Conservation (phyloP, 2,797 vertebrate species). For the Phoeniculus purpureus region DNA sequence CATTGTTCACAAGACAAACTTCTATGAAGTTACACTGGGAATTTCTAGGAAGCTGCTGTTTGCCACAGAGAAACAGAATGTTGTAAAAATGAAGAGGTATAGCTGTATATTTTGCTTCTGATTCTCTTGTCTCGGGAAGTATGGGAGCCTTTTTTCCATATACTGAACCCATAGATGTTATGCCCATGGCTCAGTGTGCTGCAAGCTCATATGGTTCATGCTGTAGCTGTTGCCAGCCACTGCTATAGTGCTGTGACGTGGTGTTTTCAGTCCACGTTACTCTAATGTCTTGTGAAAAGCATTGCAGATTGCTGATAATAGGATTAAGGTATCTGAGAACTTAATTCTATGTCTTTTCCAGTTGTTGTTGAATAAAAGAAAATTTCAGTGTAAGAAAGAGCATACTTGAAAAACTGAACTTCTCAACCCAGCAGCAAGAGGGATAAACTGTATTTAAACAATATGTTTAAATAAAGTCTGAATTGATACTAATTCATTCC, state of each 20-base stretch:
- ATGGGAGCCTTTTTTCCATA: not conserved
- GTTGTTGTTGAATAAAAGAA: slow-evolving; percentile 30
- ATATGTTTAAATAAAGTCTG: slow-evolving; percentile 65
- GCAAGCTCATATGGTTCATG: not conserved
- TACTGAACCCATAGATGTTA: not conserved
- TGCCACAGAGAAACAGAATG: not conserved
- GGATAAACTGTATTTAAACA: slow-evolving; percentile 72
- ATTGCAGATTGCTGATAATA: not conserved
- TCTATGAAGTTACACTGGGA: not conserved
- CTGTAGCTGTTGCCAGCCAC: not conserved
- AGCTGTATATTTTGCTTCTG: not conserved
- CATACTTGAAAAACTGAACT: slow-evolving; percentile 53
- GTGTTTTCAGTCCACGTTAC: not conserved
- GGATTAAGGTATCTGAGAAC: slow-evolving; percentile 7
- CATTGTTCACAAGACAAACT: not conserved
- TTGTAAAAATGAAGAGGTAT: not conserved
- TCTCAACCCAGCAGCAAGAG: slow-evolving; percentile 59
- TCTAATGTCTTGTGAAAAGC: not conserved
- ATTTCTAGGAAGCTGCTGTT: slow-evolving; percentile 1
- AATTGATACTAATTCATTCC: slow-evolving; percentile 62
- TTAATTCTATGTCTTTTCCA: not conserved
- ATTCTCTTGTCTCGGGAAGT: not conserved
- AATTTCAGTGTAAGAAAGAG: slow-evolving; percentile 1
- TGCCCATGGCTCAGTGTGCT: not conserved
- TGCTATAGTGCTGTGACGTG: not conserved